A percentile compares a stretch with the other conserved stretches of the same genome.
Conservation (phyloP, 2,113 vertebrate genomes). For the Oenanthe oenanthe region DNA sequence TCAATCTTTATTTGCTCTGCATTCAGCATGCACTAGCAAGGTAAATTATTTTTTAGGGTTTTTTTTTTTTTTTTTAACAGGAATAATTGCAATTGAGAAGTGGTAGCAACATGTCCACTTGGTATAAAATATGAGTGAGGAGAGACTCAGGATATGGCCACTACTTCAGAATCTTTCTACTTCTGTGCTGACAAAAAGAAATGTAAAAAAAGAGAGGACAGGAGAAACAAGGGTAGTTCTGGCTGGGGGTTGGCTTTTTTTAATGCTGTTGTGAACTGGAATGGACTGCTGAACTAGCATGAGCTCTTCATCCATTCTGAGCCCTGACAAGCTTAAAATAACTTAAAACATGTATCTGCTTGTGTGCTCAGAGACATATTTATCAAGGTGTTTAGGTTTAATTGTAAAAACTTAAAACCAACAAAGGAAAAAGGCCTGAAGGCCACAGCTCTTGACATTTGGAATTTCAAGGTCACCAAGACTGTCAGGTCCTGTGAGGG, state of each 20-base stretch:
- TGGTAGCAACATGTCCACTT: background rate
- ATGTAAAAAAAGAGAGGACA: background rate
- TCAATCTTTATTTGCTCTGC: background rate
- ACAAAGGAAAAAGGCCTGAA: background rate
- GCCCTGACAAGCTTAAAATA: background rate
- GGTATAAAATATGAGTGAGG: background rate
- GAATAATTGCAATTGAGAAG: background rate
- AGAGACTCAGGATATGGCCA: background rate
- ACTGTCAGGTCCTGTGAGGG: background rate
- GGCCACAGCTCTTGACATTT: background rate
- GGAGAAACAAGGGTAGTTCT: background rate
- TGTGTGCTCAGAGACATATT: background rate
- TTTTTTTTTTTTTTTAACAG: background rate
- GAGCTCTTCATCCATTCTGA: background rate
- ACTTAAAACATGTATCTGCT: background rate
- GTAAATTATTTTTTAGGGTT: background rate
- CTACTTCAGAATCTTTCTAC: background rate
- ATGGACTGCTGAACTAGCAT: background rate
- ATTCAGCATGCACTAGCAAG: background rate
- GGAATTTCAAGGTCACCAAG: background rate
- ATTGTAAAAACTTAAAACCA: background rate
- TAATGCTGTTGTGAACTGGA: background rate
- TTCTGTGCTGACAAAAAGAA: background rate
- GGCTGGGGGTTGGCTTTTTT: background rate
- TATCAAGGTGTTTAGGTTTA: background rate